phyloP scores from a whole-genome alignment of 2,888 invertebrate genomes.

The Acleris cristana region DNA sequence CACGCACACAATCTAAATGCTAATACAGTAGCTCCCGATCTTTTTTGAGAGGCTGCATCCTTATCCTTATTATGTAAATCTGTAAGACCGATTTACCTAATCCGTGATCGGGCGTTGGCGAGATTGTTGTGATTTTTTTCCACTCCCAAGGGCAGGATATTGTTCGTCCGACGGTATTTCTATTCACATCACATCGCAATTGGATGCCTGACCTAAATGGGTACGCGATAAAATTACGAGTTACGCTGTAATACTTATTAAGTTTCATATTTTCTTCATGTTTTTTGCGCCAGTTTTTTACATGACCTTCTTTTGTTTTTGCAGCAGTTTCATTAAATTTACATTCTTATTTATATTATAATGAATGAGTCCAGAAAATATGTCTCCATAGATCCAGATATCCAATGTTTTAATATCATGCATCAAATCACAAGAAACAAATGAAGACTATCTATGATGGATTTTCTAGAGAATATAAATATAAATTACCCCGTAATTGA shows the following conservation, averaged over 20 bases:
- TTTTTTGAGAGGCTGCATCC: conserved; percentile 60
- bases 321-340: too few species aligned
- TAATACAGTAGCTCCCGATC: conserved; percentile 54
- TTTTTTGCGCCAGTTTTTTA: conserved; percentile 19
- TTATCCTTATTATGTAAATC: conserved; percentile 73
- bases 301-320: conserved; percentile 24
- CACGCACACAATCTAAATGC: conserved; percentile 72
- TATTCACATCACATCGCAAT: conserved; percentile 40
- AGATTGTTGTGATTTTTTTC: conserved; percentile 52
- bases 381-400: too few species aligned
- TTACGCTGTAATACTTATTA: conserved; percentile 22
- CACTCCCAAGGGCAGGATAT: conserved; percentile 38
- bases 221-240: conserved; percentile 36
- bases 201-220: conserved; percentile 37
- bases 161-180: conserved; percentile 32
- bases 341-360: too few species aligned
- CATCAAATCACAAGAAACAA: too few species aligned
- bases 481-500: too few species aligned
- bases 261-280: conserved; percentile 18
- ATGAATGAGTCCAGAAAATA: too few species aligned
- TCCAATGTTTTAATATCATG: too few species aligned
- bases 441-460: too few species aligned
- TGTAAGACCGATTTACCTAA: conserved; percentile 63
- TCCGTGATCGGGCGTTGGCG: conserved; percentile 59
- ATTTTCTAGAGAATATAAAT: too few species aligned